Percentiles rank a stretch among this genome's conserved stretches.
Evolutionary conservation across 1,140 invertebrate species (phyloP).

Genomic region (Apocrypta bakeri): DNA sequence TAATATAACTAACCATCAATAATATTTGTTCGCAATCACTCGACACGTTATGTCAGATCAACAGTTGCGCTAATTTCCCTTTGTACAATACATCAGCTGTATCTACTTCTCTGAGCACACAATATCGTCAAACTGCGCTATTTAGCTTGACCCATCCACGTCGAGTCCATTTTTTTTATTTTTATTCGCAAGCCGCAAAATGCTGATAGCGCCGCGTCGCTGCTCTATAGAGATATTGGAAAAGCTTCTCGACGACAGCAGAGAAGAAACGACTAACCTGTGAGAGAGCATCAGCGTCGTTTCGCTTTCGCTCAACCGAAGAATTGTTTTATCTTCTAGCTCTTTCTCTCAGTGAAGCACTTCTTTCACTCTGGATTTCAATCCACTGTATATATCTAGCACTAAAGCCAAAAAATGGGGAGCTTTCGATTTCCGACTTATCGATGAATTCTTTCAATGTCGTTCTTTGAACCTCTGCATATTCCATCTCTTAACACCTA

Average conservation of each 20-base stretch:
- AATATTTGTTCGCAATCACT: neutral
- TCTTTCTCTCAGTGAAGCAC: neutral
- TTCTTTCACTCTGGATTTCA: slow-evolving; percentile 1
- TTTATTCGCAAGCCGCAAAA: neutral
- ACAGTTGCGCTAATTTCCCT: neutral
- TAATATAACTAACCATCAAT: neutral
- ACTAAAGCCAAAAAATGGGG: neutral
- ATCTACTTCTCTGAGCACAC: neutral
- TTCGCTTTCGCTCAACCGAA: slow-evolving; percentile 44
- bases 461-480: neutral
- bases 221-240: neutral
- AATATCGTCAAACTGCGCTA: neutral
- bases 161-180: neutral
- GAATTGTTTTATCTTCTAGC: slow-evolving; percentile 52
- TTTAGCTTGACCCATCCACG: neutral
- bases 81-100: neutral
- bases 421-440: neutral
- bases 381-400: neutral
- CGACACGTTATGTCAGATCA: neutral
- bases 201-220: slow-evolving; percentile 15
- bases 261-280: neutral
- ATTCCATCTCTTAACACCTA: neutral
- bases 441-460: slow-evolving; percentile 1
- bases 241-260: slow-evolving; percentile 13
- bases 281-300: neutral